Base-by-base conservation (phyloP, 2,797 vertebrate species). In the Myiotriccus ornatus region DNA sequence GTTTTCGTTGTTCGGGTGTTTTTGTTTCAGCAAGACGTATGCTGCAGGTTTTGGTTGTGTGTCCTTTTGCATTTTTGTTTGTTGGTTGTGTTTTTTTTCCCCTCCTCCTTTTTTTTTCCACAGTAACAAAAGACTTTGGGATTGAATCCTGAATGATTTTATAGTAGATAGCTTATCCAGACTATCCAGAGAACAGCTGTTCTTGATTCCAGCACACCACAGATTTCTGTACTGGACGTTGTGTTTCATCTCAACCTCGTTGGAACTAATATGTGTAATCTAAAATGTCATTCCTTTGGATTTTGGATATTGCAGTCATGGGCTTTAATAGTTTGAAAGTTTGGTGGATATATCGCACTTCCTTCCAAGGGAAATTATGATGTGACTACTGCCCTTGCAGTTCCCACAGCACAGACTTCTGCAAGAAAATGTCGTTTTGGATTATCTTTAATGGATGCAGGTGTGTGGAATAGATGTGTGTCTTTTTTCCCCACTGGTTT, bases 361-460 rank as follows among this genome's bases (percentile, higher is more conserved):
- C 49, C 53, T 96, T 97, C 93, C 3, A 23, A 88, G 94, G 82
- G 69, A 81, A 86, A 89, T 95, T 25, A 52, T 34, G 52, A 65
- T 84, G 43, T 78, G 65, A 84, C 81, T 87, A n/a, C 86, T 87
- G 87, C 49, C 62, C n/a, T 93, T 81, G n/a, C 35, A 84, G 28
- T 44, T 95, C 83, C 56, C 56, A 59, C 37, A 94, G 67, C 59
- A 89, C 76, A 89, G 84, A n/a, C 23, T 91, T 49, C 59, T 96
- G 90, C 28, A 89, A n/a, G 81, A 89, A 90, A 74, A 95, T 84
- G 83, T 91, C 14, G 49, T 50, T 95, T 92, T 96, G 76, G 43
- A 44, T 92, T 97, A 92, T 84, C 12, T 87, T 77, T 86, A 91
- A 43, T 76, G n/a, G 74, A 57, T 80, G 77, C 80, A 75, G 55